A percentile compares a stretch with the other conserved stretches of the same genome.
Conservation (phyloP, 2,888 invertebrate genomes). For the Tupiocoris notatus region DNA sequence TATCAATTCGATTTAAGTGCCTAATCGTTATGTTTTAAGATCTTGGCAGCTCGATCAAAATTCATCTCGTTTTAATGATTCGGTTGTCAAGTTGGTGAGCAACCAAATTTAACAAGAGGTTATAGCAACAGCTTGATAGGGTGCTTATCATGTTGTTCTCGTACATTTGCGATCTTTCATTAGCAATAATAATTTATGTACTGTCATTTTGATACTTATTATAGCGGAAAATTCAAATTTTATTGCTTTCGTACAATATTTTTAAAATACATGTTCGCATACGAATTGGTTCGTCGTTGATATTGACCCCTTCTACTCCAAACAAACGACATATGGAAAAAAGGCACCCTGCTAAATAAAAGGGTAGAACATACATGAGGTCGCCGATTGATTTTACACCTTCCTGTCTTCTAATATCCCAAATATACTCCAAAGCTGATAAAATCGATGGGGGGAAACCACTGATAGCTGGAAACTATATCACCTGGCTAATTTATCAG, state of each 20-base stretch:
- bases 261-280: constrained; percentile 30
- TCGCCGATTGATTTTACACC: too few relatives aligned
- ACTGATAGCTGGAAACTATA: too few relatives aligned
- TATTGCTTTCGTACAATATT: constrained; percentile 36
- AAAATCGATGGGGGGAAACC: too few relatives aligned
- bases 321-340: too few relatives aligned
- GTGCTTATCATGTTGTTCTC: background rate
- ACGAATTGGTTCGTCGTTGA: too few relatives aligned
- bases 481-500: too few relatives aligned
- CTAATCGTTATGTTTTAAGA: constrained; percentile 6
- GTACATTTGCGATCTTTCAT: background rate
- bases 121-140: background rate
- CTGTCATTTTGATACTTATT: constrained; percentile 34
- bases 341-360: too few relatives aligned
- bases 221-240: constrained; percentile 18
- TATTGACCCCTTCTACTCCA: too few relatives aligned
- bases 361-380: too few relatives aligned
- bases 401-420: too few relatives aligned
- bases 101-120: background rate
- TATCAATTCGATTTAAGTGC: constrained; percentile 22
- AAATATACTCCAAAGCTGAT: too few relatives aligned
- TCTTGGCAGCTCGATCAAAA: background rate
- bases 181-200: constrained; percentile 39
- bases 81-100: background rate
- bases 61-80: background rate